Percentiles rank a stretch among this genome's conserved stretches.
phyloP scores from a whole-genome alignment of 2,888 invertebrate species.

The Drosophila emarginata region DNA sequence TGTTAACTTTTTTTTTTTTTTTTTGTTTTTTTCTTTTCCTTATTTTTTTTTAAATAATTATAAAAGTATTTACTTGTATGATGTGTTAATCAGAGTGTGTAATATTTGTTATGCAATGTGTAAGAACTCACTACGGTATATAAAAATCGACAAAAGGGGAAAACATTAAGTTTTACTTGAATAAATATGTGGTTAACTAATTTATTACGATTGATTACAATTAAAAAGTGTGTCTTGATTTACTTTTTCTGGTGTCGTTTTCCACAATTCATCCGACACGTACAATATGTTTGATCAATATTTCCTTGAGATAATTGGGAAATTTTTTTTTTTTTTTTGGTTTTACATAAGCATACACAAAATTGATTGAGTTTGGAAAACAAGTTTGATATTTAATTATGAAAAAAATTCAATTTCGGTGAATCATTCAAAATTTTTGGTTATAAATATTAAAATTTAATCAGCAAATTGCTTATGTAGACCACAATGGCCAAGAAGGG shows the following conservation, averaged over 20 bases:
- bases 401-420: slow-evolving; percentile 19
- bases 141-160: slow-evolving; percentile 22
- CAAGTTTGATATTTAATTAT: background rate
- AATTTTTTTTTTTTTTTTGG: background rate
- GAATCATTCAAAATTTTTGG: background rate
- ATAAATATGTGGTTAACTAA: slow-evolving; percentile 67
- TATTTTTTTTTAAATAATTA: slow-evolving; percentile 54
- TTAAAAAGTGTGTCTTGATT: background rate
- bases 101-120: slow-evolving; percentile 73
- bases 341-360: background rate
- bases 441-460: slow-evolving; percentile 16
- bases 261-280: background rate
- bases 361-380: background rate
- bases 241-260: background rate
- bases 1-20: slow-evolving; percentile 37
- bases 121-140: slow-evolving; percentile 64
- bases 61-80: slow-evolving; percentile 45
- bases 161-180: slow-evolving; percentile 16
- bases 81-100: slow-evolving; percentile 51
- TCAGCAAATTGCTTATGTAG: slow-evolving; percentile 14
- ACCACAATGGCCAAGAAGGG: slow-evolving; percentile 88
- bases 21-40: slow-evolving; percentile 39
- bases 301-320: slow-evolving; percentile 31
- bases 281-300: slow-evolving; percentile 56
- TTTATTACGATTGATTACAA: slow-evolving; percentile 45